Conservation (phyloP, 2,113 vertebrate genomes). For the Syngnathus scovelli region DNA sequence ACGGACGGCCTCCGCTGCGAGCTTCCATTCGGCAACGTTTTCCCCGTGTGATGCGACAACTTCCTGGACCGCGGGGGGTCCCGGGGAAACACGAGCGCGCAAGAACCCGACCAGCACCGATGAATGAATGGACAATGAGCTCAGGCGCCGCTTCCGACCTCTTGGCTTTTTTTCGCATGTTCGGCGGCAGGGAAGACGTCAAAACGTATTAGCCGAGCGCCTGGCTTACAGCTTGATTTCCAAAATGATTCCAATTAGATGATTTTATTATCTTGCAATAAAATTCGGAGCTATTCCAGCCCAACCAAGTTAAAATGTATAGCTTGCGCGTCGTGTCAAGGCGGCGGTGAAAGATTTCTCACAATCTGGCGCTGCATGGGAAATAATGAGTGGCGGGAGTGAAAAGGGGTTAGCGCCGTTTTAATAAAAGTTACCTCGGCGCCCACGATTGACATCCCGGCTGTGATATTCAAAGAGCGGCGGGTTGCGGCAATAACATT, state of each 20-base stretch:
- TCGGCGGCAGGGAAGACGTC: slow-evolving; percentile 1
- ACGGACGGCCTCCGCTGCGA: slow-evolving; percentile 63
- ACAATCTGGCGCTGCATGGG: slow-evolving; percentile 44
- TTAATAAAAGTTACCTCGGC: slow-evolving; percentile 70
- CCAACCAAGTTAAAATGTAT: background rate
- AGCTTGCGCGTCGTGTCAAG: slow-evolving; percentile 44
- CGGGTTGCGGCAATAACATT: slow-evolving; percentile 61
- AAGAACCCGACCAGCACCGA: slow-evolving; percentile 13
- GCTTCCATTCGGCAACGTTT: slow-evolving; percentile 59
- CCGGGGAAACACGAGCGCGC: slow-evolving; percentile 21
- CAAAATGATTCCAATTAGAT: too few species aligned
- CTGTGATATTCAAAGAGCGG: slow-evolving; percentile 68
- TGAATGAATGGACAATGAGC: slow-evolving; percentile 56
- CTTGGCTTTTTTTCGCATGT: slow-evolving; percentile 54
- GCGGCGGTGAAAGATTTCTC: slow-evolving; percentile 51
- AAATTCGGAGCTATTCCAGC: background rate
- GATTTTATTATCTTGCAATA: background rate
- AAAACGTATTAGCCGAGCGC: too few species aligned
- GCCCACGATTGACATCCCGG: slow-evolving; percentile 32
- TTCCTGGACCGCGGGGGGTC: slow-evolving; percentile 51
- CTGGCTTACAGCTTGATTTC: too few species aligned
- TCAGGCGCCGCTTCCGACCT: slow-evolving; percentile 61
- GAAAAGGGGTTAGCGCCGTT: slow-evolving; percentile 30
- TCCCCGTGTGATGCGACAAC: slow-evolving; percentile 58
- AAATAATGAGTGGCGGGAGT: slow-evolving; percentile 25